Conservation (phyloP, 1,140 invertebrate species). For the Melipona quadrifasciata region DNA sequence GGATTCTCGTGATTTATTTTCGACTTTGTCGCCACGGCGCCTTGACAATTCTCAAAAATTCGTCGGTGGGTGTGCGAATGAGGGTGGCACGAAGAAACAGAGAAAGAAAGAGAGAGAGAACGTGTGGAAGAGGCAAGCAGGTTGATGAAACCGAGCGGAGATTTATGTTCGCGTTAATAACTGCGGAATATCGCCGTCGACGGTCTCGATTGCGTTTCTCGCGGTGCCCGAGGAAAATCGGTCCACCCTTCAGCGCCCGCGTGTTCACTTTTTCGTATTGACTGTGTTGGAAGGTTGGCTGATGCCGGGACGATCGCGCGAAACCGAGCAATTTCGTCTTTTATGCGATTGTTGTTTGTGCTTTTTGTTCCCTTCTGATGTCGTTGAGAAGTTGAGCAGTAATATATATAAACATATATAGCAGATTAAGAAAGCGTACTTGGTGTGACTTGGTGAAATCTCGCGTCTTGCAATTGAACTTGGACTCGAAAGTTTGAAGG, state of each 20-base stretch:
- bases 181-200: conserved; percentile 15
- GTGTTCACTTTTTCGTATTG: not conserved
- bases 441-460: too few species aligned
- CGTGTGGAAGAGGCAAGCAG: not conserved
- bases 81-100: too few species aligned
- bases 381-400: not conserved
- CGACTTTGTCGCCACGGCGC: not conserved
- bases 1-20: not conserved
- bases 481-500: too few species aligned
- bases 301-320: not conserved
- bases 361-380: not conserved
- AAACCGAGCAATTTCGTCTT: not conserved
- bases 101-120: too few species aligned
- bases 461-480: too few species aligned
- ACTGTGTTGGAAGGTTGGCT: not conserved
- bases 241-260: not conserved
- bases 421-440: too few species aligned
- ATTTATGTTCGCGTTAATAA: conserved; percentile 39
- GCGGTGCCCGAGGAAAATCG: conserved; percentile 25
- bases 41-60: not conserved
- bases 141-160: conserved; percentile 38
- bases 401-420: too few species aligned
- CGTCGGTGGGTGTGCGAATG: not conserved
- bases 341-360: not conserved
- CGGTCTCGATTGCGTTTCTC: conserved; percentile 31